Evolutionary conservation across 2,888 invertebrate species (phyloP).

Genomic region (Calliopum simillimum): DNA sequence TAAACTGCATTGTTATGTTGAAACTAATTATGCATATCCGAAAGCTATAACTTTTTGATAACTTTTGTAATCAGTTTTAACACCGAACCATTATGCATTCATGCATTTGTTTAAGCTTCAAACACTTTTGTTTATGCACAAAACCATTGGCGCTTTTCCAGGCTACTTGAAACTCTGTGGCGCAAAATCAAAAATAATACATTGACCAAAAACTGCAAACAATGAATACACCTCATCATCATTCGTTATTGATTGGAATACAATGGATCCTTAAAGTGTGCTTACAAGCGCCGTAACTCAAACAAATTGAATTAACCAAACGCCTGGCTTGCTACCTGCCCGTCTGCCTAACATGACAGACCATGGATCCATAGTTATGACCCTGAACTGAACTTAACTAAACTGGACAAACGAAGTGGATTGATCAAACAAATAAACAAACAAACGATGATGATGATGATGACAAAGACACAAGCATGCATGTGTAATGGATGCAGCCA

Average conservation of each 20-base stretch:
- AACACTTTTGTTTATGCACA: too few species aligned
- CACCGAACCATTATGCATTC: neutral
- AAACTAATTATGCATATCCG: too few species aligned
- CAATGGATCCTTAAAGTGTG: conserved; percentile 68
- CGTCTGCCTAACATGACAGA: neutral
- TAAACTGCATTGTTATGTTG: too few species aligned
- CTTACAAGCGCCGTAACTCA: conserved; percentile 68
- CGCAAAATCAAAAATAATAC: neutral
- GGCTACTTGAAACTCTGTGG: neutral
- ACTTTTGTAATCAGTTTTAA: too few species aligned
- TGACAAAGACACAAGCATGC: conserved; percentile 28
- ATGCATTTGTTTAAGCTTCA: neutral
- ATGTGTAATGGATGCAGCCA: conserved; percentile 35
- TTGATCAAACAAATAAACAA: conserved; percentile 2
- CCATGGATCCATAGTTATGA: too few species aligned
- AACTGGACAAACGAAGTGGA: conserved; percentile 20
- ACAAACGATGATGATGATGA: conserved; percentile 24
- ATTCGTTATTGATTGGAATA: conserved; percentile 61
- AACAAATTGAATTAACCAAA: conserved; percentile 66
- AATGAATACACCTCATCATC: conserved; percentile 33
- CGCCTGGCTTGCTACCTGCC: conserved; percentile 47
- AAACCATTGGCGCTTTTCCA: conserved; percentile 2
- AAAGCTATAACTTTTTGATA: too few species aligned
- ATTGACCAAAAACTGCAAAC: conserved; percentile 2
- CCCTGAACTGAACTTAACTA: conserved; percentile 38